phyloP scores from a whole-genome alignment of 2,888 invertebrate species.

The Cylloceria caligata region DNA sequence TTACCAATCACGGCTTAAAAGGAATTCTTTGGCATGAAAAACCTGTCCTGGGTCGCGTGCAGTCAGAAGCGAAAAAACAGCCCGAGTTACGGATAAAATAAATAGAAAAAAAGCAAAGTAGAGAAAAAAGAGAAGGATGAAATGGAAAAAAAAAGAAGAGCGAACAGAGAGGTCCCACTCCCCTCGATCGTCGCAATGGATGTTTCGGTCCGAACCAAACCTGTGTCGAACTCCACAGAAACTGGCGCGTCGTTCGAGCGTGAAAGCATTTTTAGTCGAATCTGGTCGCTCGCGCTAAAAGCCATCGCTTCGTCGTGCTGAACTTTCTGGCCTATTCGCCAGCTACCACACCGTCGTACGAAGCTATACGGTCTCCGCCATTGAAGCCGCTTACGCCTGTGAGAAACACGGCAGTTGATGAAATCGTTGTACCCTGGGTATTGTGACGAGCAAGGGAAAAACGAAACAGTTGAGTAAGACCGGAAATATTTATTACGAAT shows the following conservation, averaged over 20 bases:
- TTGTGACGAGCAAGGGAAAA: not conserved
- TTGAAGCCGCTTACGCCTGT: conserved; percentile 48
- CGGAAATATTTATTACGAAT: conserved; percentile 20
- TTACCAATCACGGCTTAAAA: conserved; percentile 52
- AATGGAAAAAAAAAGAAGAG: conserved; percentile 36
- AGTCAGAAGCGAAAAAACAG: conserved; percentile 18
- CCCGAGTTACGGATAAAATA: conserved; percentile 40
- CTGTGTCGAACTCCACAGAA: conserved; percentile 63
- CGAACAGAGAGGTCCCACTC: conserved; percentile 31
- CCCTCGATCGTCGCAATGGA: conserved; percentile 13
- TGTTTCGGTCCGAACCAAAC: conserved; percentile 58
- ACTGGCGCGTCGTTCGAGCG: conserved; percentile 62
- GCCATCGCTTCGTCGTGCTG: conserved; percentile 56
- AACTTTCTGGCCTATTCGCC: conserved; percentile 63
- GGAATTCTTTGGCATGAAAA: conserved; percentile 8
- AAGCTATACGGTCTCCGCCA: conserved; percentile 38
- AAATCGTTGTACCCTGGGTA: not conserved
- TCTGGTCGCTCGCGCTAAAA: conserved; percentile 56
- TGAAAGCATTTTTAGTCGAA: conserved; percentile 67
- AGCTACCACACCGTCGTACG: conserved; percentile 32
- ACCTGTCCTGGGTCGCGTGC: conserved; percentile 8
- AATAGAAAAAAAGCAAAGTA: conserved; percentile 16
- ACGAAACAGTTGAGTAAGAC: not conserved
- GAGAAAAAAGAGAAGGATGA: conserved; percentile 8
- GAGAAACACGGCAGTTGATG: conserved; percentile 28